These are phyloP conservation scores for Akabosia matsudoensis DNA, from an alignment of 1,140 invertebrate species.

Conservation along the genomic window DNA sequence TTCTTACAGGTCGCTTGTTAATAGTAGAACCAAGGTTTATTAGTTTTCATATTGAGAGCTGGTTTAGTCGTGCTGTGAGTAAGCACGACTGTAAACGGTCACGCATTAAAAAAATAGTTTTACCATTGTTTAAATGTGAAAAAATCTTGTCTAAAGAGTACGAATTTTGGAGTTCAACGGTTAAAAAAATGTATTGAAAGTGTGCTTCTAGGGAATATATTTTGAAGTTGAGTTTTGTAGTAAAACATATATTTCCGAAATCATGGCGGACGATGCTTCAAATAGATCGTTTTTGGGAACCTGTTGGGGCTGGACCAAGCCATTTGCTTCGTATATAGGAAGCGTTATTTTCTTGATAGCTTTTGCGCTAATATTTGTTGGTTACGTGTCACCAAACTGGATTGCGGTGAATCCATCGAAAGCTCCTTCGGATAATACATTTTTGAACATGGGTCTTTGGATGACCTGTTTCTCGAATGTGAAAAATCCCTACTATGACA, in stretches of 20 bases:
- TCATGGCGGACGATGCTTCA: constrained; percentile 30
- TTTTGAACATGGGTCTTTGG: constrained; percentile 42
- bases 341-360: constrained; percentile 36
- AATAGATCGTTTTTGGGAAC: neutral
- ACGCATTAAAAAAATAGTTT: too few relatives aligned
- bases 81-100: too few relatives aligned
- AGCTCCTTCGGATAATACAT: constrained; percentile 27
- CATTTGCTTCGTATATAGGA: constrained; percentile 30
- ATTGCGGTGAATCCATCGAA: constrained; percentile 31
- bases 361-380: constrained; percentile 35
- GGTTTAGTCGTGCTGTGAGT: too few relatives aligned
- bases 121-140: too few relatives aligned
- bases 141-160: neutral
- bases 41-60: too few relatives aligned
- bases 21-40: too few relatives aligned
- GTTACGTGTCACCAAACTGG: constrained; percentile 41
- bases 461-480: constrained; percentile 37
- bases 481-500: constrained; percentile 41
- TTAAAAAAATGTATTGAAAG: neutral
- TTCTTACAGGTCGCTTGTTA: too few relatives aligned
- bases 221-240: neutral
- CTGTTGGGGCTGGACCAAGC: constrained; percentile 32
- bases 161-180: neutral
- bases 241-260: neutral
- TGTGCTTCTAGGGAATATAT: neutral